Base-by-base conservation (phyloP, 2,797 vertebrate genomes). In the Lophius americanus region DNA sequence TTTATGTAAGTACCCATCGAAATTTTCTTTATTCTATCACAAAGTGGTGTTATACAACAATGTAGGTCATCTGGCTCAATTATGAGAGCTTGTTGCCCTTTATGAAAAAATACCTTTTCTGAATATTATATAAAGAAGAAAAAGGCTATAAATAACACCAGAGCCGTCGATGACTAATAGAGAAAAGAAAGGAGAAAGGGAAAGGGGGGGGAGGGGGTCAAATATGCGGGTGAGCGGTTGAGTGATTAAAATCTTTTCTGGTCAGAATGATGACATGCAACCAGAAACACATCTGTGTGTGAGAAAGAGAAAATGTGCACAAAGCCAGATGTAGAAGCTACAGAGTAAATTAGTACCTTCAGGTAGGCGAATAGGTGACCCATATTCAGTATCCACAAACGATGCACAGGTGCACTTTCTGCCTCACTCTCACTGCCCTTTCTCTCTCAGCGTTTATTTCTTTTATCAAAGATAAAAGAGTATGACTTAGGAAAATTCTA, bases 331-430 rank as follows among this genome's bases (percentile, higher is more conserved):
- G 58, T 70, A 58, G 51, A 66, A 69, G 46, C 43, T 55, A 11
- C 43, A 49, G 56, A 46, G 8, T 13, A 36, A 55, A 74, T 69
- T 5, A 3, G 63, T 70, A 62, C 60, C 44, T 12, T 48, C 41
- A 36, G 23, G 37, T 13, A 2, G 7, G 44, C 68, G 59, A 79
- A 73, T 55, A 3, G 37, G 79, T 89, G 87, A 86, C 85, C 85
- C 78, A 88, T 77, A 85, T 89, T 75, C 72, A 61, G 42, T 6
- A 14, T 72, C 39, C 62, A 23, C 23, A 67, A 67, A 83, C 59
- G 72, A 78, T 63, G 71, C 38, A 38, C 57, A 54, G 62, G 73
- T 74, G 82, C 51, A 57, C 62, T 51, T 32, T 14, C 67, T 78
- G 60, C 64, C 75, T 43, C 60, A 74, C 32, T 70, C 63, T 39